Percentiles rank a stretch among this genome's conserved stretches.
phyloP scores from a whole-genome alignment of 2,113 vertebrate genomes.

The Larimichthys polyactis region DNA sequence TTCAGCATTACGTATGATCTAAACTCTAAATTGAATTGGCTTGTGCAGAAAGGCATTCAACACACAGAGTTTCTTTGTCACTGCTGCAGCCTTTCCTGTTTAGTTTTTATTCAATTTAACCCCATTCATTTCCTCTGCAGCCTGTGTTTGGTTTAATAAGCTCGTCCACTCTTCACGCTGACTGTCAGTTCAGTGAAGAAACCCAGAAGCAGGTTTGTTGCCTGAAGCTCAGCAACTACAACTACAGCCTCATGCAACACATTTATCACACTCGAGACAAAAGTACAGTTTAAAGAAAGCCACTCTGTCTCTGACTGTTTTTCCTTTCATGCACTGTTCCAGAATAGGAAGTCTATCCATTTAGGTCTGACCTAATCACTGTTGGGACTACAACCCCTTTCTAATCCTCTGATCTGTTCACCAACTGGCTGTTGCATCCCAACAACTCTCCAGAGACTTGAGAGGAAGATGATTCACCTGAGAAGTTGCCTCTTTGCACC shows the following conservation, averaged over 20 bases:
- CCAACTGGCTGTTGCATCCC: conserved; percentile 49
- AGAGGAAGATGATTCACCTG: conserved; percentile 7
- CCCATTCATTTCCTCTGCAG: conserved; percentile 47
- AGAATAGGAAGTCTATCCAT: conserved; percentile 70
- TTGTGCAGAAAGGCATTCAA: not conserved
- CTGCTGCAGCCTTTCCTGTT: conserved; percentile 11
- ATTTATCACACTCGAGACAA: not conserved
- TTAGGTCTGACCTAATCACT: conserved; percentile 68
- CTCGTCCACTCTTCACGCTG: conserved; percentile 3
- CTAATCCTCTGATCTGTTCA: conserved; percentile 76
- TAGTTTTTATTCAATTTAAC: conserved; percentile 44
- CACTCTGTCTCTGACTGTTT: conserved; percentile 37
- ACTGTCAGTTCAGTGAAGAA: not conserved
- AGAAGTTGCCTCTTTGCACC: conserved; percentile 7
- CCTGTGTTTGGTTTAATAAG: conserved; percentile 34
- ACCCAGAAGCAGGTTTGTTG: not conserved
- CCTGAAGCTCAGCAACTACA: not conserved
- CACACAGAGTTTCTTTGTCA: conserved; percentile 29
- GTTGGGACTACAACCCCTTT: conserved; percentile 42
- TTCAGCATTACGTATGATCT: conserved; percentile 7
- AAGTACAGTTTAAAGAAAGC: not conserved
- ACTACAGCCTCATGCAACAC: not conserved
- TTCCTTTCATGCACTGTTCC: conserved; percentile 41
- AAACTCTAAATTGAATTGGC: conserved; percentile 19
- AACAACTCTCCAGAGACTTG: conserved; percentile 5